Base-by-base conservation (phyloP, 2,888 invertebrate species). In the Morpho achilles region DNA sequence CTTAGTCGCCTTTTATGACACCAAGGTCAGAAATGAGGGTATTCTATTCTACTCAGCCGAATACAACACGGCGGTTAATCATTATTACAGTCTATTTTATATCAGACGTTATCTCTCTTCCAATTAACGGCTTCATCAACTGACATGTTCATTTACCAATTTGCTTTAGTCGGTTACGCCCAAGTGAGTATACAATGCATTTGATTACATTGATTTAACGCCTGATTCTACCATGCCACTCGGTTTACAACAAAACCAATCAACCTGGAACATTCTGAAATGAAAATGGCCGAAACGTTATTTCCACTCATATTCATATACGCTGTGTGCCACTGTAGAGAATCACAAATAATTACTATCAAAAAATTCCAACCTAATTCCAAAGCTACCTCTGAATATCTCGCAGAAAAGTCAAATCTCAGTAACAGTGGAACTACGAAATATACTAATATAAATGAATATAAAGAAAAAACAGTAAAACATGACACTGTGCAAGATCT, bases 131-230 rank as follows among this genome's bases (percentile, higher is more conserved):
- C 51, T 60, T 59, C 22, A 53, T 10, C 46, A 39, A 46, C 48
- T 50, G 53, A 56, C 50, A 45, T 62, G 63, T 62, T 59, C 67
- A 65, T 64, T 65, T 59, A 56, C 2, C 55, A 52, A 63, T 65
- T 64, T 53, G 46, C 48, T 62, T 57, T 54, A 62, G 54, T 53
- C 49, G 45, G 59, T 49, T 60, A 43, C 63, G 61, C 56, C 53
- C 54, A 45, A 40, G 53, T 50, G 42, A 23, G 47, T 48, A 42
- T n/a, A 57, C 62, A 63, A 60, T 65, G 54, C 57, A 60, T 63
- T 58, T 62, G 53, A 64, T 66, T 63, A 59, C 58, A 51, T 59
- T 43, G 45, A 61, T 60, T 60, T 46, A 49, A 58, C 59, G 60
- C 63, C 9, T 42, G 54, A 61, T 56, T 61, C 60, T 16, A 53